Evolutionary conservation across 2,113 vertebrate genomes (phyloP).

Genomic region (Ceuthmochares aereus): DNA sequence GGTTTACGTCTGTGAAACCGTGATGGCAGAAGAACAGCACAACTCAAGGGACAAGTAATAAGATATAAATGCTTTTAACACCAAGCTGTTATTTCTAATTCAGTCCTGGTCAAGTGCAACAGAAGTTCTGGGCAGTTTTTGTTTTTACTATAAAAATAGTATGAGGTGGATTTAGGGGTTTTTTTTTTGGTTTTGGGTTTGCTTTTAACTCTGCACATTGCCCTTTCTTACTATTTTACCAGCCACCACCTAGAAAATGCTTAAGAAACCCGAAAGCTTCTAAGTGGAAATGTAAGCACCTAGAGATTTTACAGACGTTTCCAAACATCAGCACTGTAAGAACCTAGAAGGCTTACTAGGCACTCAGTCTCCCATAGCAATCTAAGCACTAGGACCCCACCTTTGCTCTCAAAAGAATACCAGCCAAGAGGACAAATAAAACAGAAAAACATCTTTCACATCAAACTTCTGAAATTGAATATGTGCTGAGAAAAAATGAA

Average conservation of each 20-base stretch:
- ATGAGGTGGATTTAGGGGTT: not conserved
- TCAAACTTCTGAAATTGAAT: not conserved
- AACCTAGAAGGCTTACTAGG: not conserved
- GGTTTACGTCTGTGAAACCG: constrained; percentile 35
- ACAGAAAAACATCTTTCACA: not conserved
- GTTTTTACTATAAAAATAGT: not conserved
- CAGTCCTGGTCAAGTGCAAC: not conserved
- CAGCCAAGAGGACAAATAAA: not conserved
- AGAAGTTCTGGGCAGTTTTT: not conserved
- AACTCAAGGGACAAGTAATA: constrained; percentile 4
- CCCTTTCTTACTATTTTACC: not conserved
- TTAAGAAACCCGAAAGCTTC: not conserved
- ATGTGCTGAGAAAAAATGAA: not conserved
- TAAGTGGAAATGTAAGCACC: not conserved
- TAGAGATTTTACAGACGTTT: not conserved
- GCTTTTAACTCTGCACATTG: not conserved
- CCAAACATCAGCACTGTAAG: not conserved
- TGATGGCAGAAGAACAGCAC: constrained; percentile 10
- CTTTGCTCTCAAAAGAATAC: not conserved
- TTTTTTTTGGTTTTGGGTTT: too few relatives aligned
- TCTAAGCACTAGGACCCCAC: not conserved
- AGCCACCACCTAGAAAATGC: not conserved
- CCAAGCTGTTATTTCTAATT: constrained; percentile 2
- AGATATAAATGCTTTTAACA: constrained; percentile 3
- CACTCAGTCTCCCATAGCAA: not conserved